These are phyloP conservation scores for Parnassius orleans DNA, from an alignment of 2,888 invertebrate species.

Conservation along the genomic window DNA sequence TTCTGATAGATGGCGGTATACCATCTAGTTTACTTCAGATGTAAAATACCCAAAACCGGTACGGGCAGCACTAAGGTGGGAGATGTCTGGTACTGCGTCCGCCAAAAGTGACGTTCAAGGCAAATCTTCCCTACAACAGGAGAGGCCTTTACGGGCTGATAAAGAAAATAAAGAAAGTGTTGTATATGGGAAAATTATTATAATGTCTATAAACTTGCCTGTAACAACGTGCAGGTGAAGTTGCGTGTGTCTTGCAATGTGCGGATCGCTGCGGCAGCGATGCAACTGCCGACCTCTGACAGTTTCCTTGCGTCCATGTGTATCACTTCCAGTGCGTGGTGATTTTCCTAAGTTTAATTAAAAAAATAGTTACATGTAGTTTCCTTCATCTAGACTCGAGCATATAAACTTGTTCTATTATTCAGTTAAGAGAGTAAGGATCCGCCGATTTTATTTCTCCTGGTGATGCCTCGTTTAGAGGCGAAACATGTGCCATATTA, in stretches of 20 bases:
- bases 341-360: slow-evolving; percentile 57
- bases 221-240: slow-evolving; percentile 26
- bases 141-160: no score
- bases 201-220: slow-evolving; percentile 31
- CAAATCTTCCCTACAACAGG: no score
- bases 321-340: slow-evolving; percentile 56
- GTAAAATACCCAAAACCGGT: no score
- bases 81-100: no score
- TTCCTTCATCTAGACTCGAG: not conserved
- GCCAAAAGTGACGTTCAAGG: no score
- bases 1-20: no score
- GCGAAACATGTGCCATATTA: no score
- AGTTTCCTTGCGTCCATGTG: slow-evolving; percentile 59
- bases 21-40: no score
- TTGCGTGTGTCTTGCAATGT: slow-evolving; percentile 51
- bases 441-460: not conserved
- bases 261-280: slow-evolving; percentile 72
- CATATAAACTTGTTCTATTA: not conserved
- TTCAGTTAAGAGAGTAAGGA: not conserved
- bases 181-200: not conserved
- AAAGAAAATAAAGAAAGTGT: no score
- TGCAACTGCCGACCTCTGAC: slow-evolving; percentile 59
- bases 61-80: no score
- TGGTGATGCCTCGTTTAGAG: not conserved
- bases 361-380: not conserved